Percentiles rank a stretch among this genome's conserved stretches.
These are phyloP conservation scores for Amphimallon solstitiale DNA, from an alignment of 2,888 invertebrate species.

Conservation along the genomic window DNA sequence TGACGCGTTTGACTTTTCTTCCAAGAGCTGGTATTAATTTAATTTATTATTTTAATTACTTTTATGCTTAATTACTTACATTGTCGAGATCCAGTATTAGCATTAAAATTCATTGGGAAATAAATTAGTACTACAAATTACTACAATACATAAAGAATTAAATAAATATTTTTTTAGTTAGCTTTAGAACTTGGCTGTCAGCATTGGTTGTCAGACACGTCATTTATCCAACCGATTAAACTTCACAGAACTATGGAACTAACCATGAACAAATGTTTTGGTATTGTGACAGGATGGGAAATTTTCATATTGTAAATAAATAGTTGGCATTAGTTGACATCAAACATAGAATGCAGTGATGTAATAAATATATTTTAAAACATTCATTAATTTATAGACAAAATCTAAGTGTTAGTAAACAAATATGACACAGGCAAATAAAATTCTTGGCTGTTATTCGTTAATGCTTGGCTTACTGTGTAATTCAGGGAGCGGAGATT, in stretches of 20 bases:
- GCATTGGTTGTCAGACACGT: constrained; percentile 40
- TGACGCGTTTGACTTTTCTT: constrained; percentile 73
- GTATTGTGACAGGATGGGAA: neutral
- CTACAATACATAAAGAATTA: neutral
- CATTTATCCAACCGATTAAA: constrained; percentile 23
- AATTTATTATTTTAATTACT: constrained; percentile 37
- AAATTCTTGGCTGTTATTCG: neutral
- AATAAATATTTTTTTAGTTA: constrained; percentile 12
- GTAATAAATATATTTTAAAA: constrained; percentile 17
- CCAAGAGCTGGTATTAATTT: constrained; percentile 55
- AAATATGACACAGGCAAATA: constrained; percentile 9
- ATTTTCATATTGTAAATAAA: constrained; percentile 1
- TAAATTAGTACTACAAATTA: constrained; percentile 14
- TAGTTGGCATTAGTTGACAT: constrained; percentile 5
- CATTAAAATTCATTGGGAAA: constrained; percentile 60
- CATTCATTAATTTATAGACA: neutral
- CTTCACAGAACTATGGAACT: constrained; percentile 21
- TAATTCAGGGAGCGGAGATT: constrained; percentile 30
- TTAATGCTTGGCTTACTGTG: neutral
- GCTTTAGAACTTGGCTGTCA: too few species aligned
- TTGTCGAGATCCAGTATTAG: constrained; percentile 57
- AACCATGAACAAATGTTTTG: neutral
- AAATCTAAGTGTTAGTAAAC: neutral
- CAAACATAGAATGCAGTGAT: neutral
- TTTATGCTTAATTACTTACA: constrained; percentile 51